Evolutionary conservation across 1,140 invertebrate genomes (phyloP), one percentile per base, ranked within the genome.

Genomic region (Drosophila grimshawi): DNA sequence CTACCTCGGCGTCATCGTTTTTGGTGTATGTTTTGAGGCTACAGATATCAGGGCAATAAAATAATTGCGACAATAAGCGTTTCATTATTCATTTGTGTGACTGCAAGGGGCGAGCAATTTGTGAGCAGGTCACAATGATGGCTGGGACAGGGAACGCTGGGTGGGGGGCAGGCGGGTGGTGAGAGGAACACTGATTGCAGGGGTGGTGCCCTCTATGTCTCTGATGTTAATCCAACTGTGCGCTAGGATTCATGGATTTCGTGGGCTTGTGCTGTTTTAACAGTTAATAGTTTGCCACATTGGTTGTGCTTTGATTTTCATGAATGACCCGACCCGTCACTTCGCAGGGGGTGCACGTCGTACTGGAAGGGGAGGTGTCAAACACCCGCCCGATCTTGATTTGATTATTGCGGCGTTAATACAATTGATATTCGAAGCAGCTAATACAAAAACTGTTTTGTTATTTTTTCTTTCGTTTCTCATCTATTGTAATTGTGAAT

Each of bases 51-150:
- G 83, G 83, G 83, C 85, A 88, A 88, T 88, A 88, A 88, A 88
- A 88, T 88, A 88, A 88, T 88, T 88, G 83, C 83, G 83, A 88
- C 83, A 88, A 88, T 88, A 88, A 88, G 83, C 83, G 80, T 88
- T 88, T 88, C 83, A 88, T 88, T 88, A 88, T 86, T 86, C 83
- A 88, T 86, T 86, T 86, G 85, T 83, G 80, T 89, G 83, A 80
- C 80, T 82, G 83, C 76, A 83, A 86, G 83, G 83, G 83, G 83
- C 83, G 83, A 83, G 66, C 83, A 89, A 86, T 83, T 86, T 83
- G 83, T 71, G 72, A 80, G 83, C 83, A 86, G 83, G 83, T 86
- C 83, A 62, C 48, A 57, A 41, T 8, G 39, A 43, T 11, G 43
- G 39, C 41, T 7, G 49, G 30, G 19, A 11, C 3, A 33, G 33